Base-by-base conservation (phyloP, 2,113 vertebrate species). In the Gobiocypris rarus region DNA sequence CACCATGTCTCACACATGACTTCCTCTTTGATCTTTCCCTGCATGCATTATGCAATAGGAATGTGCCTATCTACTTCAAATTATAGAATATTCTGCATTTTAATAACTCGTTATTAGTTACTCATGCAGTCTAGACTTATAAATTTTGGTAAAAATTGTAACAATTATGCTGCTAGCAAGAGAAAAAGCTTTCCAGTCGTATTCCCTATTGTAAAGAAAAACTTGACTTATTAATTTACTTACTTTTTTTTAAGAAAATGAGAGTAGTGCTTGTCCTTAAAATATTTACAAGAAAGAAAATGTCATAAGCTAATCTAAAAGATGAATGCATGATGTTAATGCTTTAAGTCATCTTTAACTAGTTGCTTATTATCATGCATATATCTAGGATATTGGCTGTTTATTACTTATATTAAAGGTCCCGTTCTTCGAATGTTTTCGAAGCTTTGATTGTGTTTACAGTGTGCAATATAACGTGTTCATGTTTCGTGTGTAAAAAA, bases 141-240 rank as follows among this genome's bases (percentile, higher is more conserved):
- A 84, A 81, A 84, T 70, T 73, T n/a, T 81, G 50, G 59, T 76
- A 52, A 50, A 45, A 63, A 76, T 59, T 58, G 38, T 9, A n/a
- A 45, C n/a, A 75, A 87, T 87, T 82, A 82, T 73, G n/a, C 71
- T 38, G 50, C 11, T 28, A 52, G 86, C 59, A 81, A 75, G 52
- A 59, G 43, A 9, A 9, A 82, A 84, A 70, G 48, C n/a, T 15
- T 84, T 43, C 0, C 45, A 74, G 58, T 73, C 54, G 75, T 84
- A 54, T 75, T 50, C 67, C 19, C 19, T n/a, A 10, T 14, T 70
- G 69, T 65, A 67, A 76, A 81, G 63, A 77, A 77, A 63, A 58
- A 26, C 67, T 78, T 43, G 11, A 34, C 61, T 76, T 76, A 54
- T 54, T 38, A 17, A 65, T 67, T 28, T 50, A 50, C 13, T 50